These are phyloP conservation scores for Leptinotarsa texana DNA, from an alignment of 1,140 invertebrate genomes.

Conservation along the genomic window DNA sequence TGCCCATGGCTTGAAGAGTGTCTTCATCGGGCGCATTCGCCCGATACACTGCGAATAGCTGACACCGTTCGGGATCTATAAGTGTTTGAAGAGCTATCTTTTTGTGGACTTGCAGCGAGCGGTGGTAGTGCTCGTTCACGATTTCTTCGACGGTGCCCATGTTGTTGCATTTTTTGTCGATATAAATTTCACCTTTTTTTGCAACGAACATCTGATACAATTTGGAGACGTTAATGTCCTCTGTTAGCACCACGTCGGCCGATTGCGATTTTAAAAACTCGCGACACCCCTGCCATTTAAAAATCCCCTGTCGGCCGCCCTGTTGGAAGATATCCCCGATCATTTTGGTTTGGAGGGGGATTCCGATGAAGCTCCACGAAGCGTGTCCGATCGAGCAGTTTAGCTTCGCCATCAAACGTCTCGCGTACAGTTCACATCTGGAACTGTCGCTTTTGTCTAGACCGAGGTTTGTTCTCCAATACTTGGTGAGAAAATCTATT, in stretches of 20 bases:
- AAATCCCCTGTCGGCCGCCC: neutral
- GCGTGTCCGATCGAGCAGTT: neutral
- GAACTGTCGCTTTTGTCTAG: neutral
- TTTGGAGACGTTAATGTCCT: conserved; percentile 7
- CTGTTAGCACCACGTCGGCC: neutral
- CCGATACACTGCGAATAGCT: neutral
- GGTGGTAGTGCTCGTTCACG: neutral
- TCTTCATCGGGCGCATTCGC: neutral
- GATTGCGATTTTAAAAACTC: conserved; percentile 7
- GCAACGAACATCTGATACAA: conserved; percentile 9
- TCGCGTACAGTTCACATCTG: neutral
- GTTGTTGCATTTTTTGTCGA: conserved; percentile 1
- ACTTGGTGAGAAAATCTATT: neutral
- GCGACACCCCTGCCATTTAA: neutral
- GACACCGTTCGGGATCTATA: neutral
- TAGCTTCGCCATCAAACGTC: neutral
- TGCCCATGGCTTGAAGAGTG: neutral
- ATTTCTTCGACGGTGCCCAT: neutral
- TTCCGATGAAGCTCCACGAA: conserved; percentile 11
- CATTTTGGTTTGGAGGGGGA: conserved; percentile 20
- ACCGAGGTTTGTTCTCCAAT: neutral
- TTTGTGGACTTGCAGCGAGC: neutral
- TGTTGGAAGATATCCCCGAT: conserved; percentile 6
- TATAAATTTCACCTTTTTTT: conserved; percentile 10
- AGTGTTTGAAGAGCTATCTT: neutral